These are phyloP conservation scores for Monoplex corrugatus DNA, from an alignment of 2,888 invertebrate species.

Conservation along the genomic window DNA sequence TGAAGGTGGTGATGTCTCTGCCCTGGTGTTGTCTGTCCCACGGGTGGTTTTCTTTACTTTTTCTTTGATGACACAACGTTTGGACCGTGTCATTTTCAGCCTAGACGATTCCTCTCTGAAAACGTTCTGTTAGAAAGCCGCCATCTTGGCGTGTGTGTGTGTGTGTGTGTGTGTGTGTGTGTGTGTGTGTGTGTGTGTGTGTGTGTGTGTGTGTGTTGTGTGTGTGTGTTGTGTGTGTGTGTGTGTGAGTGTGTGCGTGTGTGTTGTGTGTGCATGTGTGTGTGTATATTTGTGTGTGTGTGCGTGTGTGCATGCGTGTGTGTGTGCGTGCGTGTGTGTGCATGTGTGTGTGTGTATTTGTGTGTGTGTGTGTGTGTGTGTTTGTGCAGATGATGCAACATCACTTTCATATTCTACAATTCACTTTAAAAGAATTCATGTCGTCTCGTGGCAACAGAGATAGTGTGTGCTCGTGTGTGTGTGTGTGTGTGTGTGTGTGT, in stretches of 20 bases:
- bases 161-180: conserved; percentile 34
- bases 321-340: neutral
- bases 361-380: conserved; percentile 44
- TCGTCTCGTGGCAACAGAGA: too few relatives aligned
- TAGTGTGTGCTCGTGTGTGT: conserved; percentile 34
- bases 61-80: too few relatives aligned
- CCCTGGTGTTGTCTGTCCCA: too few relatives aligned
- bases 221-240: neutral
- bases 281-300: neutral
- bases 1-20: too few relatives aligned
- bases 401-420: neutral
- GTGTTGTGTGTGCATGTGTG: neutral
- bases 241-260: neutral
- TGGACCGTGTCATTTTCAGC: too few relatives aligned
- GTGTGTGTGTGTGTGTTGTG: conserved; percentile 34
- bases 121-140: too few relatives aligned
- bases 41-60: too few relatives aligned
- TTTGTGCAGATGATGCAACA: too few relatives aligned
- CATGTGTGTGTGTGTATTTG: conserved; percentile 21
- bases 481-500: conserved; percentile 20
- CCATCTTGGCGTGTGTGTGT: too few relatives aligned
- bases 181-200: conserved; percentile 29
- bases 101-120: too few relatives aligned
- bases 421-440: neutral
- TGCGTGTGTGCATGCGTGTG: neutral